These are phyloP conservation scores for Stenodera caucasica DNA, from an alignment of 2,888 invertebrate genomes.

Conservation along the genomic window DNA sequence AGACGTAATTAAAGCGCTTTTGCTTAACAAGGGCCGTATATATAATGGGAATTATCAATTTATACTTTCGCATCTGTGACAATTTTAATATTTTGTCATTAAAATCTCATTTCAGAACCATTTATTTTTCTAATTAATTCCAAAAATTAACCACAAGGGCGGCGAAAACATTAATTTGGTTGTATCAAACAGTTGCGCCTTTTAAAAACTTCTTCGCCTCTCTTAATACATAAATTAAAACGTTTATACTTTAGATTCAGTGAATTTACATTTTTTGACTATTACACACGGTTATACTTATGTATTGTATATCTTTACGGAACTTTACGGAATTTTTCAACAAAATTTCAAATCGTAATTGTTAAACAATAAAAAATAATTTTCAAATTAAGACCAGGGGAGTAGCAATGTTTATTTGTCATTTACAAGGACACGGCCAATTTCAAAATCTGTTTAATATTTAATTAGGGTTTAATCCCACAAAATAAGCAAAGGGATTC, in stretches of 20 bases:
- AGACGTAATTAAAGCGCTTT: slow-evolving; percentile 48
- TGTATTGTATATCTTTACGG: not conserved
- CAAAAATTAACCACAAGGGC: slow-evolving; percentile 50
- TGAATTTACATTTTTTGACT: slow-evolving; percentile 25
- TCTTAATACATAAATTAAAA: slow-evolving; percentile 31
- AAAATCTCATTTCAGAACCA: slow-evolving; percentile 52
- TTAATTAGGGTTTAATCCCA: slow-evolving; percentile 32
- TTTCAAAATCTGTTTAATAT: slow-evolving; percentile 34
- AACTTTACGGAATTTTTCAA: too few species aligned
- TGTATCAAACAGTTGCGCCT: slow-evolving; percentile 30
- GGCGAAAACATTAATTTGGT: slow-evolving; percentile 31
- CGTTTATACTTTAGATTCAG: slow-evolving; percentile 19
- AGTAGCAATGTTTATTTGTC: slow-evolving; percentile 24
- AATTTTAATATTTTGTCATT: slow-evolving; percentile 57
- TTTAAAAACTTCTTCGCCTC: slow-evolving; percentile 32
- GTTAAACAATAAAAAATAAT: too few species aligned
- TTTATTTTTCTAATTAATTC: slow-evolving; percentile 54
- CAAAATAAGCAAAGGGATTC: slow-evolving; percentile 31
- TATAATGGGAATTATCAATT: slow-evolving; percentile 54
- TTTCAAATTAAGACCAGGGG: too few species aligned
- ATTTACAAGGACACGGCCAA: slow-evolving; percentile 29
- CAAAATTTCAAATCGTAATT: too few species aligned
- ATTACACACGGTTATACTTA: slow-evolving; percentile 18
- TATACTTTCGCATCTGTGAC: slow-evolving; percentile 55
- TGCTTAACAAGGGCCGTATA: slow-evolving; percentile 52